phyloP scores from a whole-genome alignment of 2,113 vertebrate genomes.

The Beaufortia kweichowensis region DNA sequence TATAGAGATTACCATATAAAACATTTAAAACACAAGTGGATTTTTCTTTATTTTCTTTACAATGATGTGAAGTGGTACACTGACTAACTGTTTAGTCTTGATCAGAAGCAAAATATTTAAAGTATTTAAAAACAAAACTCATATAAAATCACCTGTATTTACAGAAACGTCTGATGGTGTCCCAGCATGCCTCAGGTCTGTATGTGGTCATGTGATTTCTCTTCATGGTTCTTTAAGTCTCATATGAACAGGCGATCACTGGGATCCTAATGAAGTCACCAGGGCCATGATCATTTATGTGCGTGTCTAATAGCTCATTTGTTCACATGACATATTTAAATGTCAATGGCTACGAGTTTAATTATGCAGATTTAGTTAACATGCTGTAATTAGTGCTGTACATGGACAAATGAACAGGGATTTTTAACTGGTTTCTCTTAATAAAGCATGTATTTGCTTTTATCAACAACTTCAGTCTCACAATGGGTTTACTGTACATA shows the following conservation, averaged over 20 bases:
- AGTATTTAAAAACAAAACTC: no score
- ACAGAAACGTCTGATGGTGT: no score
- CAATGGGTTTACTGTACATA: neutral
- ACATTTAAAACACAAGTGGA: no score
- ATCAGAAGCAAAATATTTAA: no score
- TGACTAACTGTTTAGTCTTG: no score
- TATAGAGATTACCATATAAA: no score
- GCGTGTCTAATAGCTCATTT: slow-evolving; percentile 63
- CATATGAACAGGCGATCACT: slow-evolving; percentile 28
- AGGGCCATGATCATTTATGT: slow-evolving; percentile 44
- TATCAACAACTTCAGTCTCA: no score
- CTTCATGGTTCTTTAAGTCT: neutral
- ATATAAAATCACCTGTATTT: no score
- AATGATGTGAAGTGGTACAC: no score
- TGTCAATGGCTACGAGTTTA: slow-evolving; percentile 65
- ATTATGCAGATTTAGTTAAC: slow-evolving; percentile 68
- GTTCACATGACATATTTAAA: slow-evolving; percentile 60
- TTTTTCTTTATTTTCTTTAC: no score
- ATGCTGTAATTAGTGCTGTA: slow-evolving; percentile 59
- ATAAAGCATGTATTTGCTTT: slow-evolving; percentile 37
- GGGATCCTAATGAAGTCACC: slow-evolving; percentile 58
- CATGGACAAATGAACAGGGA: slow-evolving; percentile 63
- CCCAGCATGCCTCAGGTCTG: neutral
- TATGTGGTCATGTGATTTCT: no score
- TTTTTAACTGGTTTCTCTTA: slow-evolving; percentile 59